Evolutionary conservation across 2,113 vertebrate species (phyloP).

Genomic region (Festucalex cinctus): DNA sequence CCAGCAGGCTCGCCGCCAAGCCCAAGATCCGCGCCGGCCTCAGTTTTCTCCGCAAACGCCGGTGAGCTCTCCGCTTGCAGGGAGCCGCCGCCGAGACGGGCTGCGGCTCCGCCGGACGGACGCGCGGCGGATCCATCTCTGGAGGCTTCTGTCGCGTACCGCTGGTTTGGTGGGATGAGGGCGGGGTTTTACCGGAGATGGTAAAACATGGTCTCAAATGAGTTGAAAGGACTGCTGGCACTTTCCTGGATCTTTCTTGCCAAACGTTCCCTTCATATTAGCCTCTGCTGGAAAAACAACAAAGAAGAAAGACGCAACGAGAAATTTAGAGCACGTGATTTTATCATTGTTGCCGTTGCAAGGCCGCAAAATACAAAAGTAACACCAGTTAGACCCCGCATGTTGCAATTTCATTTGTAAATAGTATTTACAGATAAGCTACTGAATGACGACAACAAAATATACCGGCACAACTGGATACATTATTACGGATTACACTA

Average conservation of each 20-base stretch:
- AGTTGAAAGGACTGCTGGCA: constrained; percentile 38
- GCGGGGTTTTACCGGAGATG: constrained; percentile 47
- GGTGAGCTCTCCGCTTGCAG: constrained; percentile 59
- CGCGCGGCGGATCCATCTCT: constrained; percentile 58
- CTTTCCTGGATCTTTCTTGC: constrained; percentile 66
- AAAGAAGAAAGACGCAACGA: not conserved
- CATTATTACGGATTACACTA: not conserved
- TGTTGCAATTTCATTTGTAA: not conserved
- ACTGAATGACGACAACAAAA: not conserved
- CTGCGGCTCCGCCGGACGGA: constrained; percentile 34
- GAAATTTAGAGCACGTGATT: not conserved
- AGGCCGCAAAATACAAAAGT: not conserved
- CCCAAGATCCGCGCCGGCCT: constrained; percentile 81
- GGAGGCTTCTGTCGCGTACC: constrained; percentile 33
- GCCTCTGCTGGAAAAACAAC: constrained; percentile 40
- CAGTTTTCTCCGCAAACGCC: constrained; percentile 82
- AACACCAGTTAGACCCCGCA: not conserved
- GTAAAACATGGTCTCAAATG: constrained; percentile 60
- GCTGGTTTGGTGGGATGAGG: constrained; percentile 30
- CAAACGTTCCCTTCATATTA: constrained; percentile 74
- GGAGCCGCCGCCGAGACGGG: constrained; percentile 34
- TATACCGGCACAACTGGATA: not conserved
- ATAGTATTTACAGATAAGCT: not conserved
- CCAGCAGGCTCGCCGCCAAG: constrained; percentile 82
- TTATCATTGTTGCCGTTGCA: not conserved